A percentile compares a stretch with the other conserved stretches of the same genome.
Conservation (phyloP, 2,888 invertebrate genomes). For the Hypselothyrea guttata region DNA sequence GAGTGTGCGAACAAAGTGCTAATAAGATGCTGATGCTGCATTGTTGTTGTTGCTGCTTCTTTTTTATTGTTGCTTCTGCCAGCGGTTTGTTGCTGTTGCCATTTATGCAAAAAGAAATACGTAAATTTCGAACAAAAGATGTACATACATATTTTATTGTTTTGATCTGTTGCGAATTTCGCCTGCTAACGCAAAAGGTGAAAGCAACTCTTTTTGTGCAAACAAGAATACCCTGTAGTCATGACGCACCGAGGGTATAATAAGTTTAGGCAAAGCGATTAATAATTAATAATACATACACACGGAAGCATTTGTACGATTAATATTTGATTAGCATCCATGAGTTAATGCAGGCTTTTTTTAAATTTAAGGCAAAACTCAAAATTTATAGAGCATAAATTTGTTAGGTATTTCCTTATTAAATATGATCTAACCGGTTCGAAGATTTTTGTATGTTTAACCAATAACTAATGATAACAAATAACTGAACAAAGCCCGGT, state of each 20-base stretch:
- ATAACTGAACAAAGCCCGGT: too few relatives aligned
- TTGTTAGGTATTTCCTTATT: too few relatives aligned
- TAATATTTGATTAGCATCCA: too few relatives aligned
- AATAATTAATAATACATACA: not conserved
- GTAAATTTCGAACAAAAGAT: constrained; percentile 70
- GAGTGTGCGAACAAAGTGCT: constrained; percentile 60
- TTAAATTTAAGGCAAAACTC: not conserved
- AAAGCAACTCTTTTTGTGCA: constrained; percentile 55
- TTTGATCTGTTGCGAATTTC: constrained; percentile 55
- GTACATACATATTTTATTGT: constrained; percentile 55
- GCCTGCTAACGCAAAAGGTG: constrained; percentile 63
- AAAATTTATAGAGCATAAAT: too few relatives aligned
- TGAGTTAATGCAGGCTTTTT: too few relatives aligned
- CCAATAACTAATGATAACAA: too few relatives aligned
- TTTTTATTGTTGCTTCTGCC: constrained; percentile 26
- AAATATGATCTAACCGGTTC: too few relatives aligned
- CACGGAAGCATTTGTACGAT: too few relatives aligned
- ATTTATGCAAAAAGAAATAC: constrained; percentile 69
- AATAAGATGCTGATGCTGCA: constrained; percentile 65
- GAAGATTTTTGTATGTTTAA: too few relatives aligned
- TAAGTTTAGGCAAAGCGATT: too few relatives aligned
- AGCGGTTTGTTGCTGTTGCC: constrained; percentile 70
- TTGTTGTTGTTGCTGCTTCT: constrained; percentile 36
- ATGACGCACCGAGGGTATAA: too few relatives aligned
- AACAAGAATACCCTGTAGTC: too few relatives aligned